Evolutionary conservation across 1,140 invertebrate species (phyloP).

Genomic region (Hirudo medicinalis): DNA sequence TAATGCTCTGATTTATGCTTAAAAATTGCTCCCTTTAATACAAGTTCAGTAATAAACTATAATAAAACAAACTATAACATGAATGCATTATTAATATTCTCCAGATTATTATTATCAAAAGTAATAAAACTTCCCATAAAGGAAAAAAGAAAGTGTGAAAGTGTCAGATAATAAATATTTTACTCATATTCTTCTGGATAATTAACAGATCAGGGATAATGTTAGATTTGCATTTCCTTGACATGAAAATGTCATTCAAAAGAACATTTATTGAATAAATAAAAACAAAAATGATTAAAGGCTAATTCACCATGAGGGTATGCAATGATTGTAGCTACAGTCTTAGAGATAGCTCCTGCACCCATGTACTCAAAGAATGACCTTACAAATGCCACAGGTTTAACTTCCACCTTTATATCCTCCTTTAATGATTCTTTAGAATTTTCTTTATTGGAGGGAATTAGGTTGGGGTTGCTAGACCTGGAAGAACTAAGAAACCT

Average conservation of each 20-base stretch:
- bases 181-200: not conserved
- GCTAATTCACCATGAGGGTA: constrained; percentile 74
- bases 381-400: not conserved
- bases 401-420: not conserved
- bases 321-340: constrained; percentile 77
- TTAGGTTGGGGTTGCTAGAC: too few relatives aligned
- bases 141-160: too few relatives aligned
- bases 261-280: not conserved
- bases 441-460: too few relatives aligned
- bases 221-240: too few relatives aligned
- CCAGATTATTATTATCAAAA: too few relatives aligned
- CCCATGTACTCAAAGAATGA: constrained; percentile 78
- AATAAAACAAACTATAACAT: too few relatives aligned
- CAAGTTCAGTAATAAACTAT: too few relatives aligned
- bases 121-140: too few relatives aligned
- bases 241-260: constrained; percentile 19
- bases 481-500: constrained; percentile 14
- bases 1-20: not conserved
- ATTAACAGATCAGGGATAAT: not conserved
- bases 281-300: too few relatives aligned
- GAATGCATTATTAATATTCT: too few relatives aligned
- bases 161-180: not conserved
- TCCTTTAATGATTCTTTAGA: too few relatives aligned
- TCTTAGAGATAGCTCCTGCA: constrained; percentile 83
- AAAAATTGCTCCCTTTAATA: too few relatives aligned